Evolutionary conservation across 2,113 vertebrate species (phyloP), one percentile per base, ranked within the genome.

Genomic region (Coryphaenoides rupestris): DNA sequence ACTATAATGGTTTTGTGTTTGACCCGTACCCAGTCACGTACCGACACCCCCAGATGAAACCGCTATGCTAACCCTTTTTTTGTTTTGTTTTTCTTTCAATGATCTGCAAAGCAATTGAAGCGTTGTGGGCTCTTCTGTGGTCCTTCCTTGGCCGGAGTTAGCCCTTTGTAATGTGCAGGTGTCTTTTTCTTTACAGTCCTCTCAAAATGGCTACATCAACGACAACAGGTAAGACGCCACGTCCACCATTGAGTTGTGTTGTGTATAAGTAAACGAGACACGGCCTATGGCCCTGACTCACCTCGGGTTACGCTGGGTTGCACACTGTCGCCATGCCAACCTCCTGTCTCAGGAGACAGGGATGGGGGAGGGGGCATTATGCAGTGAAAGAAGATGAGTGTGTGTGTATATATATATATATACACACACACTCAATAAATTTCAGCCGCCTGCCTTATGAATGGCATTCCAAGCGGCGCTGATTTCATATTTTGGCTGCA

Each of bases 181-280:
- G 79, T 91, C 88, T 77, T 84, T 90, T 84, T 88, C 81, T 80
- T 89, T 86, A 74, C 92, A 99, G 97, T 93, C 93, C 73, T 96
- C 95, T 84, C 96, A 98, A 86, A 99, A 99, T 1, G 97, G 97
- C 89, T 98, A 93, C 91, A 93, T 99, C 88, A 92, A 90, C 9
- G 95, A 99, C 84, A 94, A 93, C 94, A 95, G 97, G 97, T 99
- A 88, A 97, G 94, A 82, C 58, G 16, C 76, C 75, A 22, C 49
- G 24, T 72, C 63, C 63, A 40, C 65, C 4, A 33, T 66, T n/a
- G 7, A 68, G 21, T 66, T 13, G n/a, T 46, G 14, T 22, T 78
- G 45, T 67, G 15, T 52, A 58, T 40, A 49, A 0, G 19, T 62
- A 59, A 66, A 54, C 63, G 21, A 55, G 17, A 14, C 22, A 24